These are phyloP conservation scores for Chironomus tepperi DNA, from an alignment of 1,140 invertebrate genomes.

Conservation along the genomic window DNA sequence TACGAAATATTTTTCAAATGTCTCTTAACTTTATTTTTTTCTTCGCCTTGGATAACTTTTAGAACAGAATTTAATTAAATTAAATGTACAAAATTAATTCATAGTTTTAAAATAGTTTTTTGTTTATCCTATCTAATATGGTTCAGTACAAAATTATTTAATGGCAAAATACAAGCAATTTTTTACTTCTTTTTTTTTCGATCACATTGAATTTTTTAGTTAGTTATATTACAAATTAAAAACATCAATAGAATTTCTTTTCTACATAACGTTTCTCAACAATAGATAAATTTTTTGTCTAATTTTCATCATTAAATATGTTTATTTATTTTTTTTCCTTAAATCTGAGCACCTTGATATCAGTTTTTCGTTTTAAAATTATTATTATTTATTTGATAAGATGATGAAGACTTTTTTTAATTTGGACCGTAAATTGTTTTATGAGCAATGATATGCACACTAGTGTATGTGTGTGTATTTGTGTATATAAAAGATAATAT, in stretches of 20 bases:
- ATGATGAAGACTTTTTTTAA: neutral
- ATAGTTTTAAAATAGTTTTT: slow-evolving; percentile 5
- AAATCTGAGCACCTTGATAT: slow-evolving; percentile 1
- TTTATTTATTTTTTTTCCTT: neutral
- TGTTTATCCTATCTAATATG: neutral
- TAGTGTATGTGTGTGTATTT: neutral
- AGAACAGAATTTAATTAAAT: too few relatives aligned
- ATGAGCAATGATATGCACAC: neutral
- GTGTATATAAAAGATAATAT: too few relatives aligned
- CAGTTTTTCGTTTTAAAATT: neutral
- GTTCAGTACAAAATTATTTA: neutral
- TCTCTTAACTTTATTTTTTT: too few relatives aligned
- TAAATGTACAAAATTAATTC: neutral
- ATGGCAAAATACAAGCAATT: neutral
- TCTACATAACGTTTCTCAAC: too few relatives aligned
- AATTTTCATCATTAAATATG: too few relatives aligned
- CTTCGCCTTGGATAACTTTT: too few relatives aligned
- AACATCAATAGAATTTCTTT: too few relatives aligned
- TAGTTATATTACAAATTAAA: too few relatives aligned
- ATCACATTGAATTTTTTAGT: too few relatives aligned
- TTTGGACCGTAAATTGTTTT: neutral
- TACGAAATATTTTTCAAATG: too few relatives aligned
- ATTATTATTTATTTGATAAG: neutral
- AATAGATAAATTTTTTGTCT: too few relatives aligned
- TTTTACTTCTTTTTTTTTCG: too few relatives aligned